A percentile compares a stretch with the other conserved stretches of the same genome.
Conservation (phyloP, 2,888 invertebrate species). For the Dyspetes luteomarginatus region DNA sequence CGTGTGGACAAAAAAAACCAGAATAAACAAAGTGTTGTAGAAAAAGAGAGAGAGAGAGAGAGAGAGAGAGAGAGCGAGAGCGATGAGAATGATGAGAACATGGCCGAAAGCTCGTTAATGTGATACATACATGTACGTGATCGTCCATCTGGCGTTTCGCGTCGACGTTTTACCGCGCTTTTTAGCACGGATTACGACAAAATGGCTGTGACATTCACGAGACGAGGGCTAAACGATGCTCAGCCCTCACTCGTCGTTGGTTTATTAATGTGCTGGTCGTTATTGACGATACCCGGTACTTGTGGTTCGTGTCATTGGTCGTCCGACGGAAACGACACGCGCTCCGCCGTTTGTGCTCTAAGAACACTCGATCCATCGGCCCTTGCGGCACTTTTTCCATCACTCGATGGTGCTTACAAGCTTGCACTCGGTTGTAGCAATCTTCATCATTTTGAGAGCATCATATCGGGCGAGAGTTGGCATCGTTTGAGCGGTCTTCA, state of each 20-base stretch:
- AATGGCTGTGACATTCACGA: slow-evolving; percentile 65
- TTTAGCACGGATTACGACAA: slow-evolving; percentile 44
- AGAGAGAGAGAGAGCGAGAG: background rate
- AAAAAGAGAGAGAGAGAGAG: background rate
- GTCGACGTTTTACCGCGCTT: slow-evolving; percentile 53
- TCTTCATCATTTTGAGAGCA: slow-evolving; percentile 91
- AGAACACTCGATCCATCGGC: slow-evolving; percentile 83
- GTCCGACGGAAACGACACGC: slow-evolving; percentile 85
- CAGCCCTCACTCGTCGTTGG: slow-evolving; percentile 40
- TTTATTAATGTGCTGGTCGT: slow-evolving; percentile 22
- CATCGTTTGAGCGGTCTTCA: slow-evolving; percentile 89
- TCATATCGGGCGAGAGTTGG: slow-evolving; percentile 89
- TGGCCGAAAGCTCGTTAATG: slow-evolving; percentile 31
- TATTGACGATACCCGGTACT: slow-evolving; percentile 72
- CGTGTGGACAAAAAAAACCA: too few species aligned
- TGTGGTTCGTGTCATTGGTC: slow-evolving; percentile 84
- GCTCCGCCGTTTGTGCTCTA: slow-evolving; percentile 85
- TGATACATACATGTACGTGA: slow-evolving; percentile 54
- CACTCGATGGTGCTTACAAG: slow-evolving; percentile 89
- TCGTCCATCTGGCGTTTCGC: slow-evolving; percentile 43
- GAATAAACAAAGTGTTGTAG: background rate
- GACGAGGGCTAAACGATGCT: slow-evolving; percentile 14
- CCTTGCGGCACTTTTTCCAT: slow-evolving; percentile 84
- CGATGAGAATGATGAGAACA: background rate
- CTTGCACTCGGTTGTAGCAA: slow-evolving; percentile 91